These are phyloP conservation scores for Tamandua tetradactyla DNA, from an alignment of 2,797 vertebrate species.

Conservation along the genomic window DNA sequence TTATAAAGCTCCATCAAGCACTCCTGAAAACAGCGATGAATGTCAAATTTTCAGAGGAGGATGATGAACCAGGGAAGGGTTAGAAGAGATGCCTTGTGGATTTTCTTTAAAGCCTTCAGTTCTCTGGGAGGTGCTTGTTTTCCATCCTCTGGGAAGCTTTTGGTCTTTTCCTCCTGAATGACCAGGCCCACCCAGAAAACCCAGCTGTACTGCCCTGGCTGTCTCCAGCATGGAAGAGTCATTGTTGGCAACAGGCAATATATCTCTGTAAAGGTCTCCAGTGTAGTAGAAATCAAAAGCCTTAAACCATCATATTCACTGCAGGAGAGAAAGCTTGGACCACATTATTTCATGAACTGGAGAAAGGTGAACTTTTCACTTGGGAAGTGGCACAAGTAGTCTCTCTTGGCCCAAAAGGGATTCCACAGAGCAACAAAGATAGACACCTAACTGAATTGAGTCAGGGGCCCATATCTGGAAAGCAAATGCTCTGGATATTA, in stretches of 20 bases:
- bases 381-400: neutral
- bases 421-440: neutral
- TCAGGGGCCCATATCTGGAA: constrained; percentile 26
- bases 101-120: neutral
- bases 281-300: constrained; percentile 81
- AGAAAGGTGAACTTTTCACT: constrained; percentile 37
- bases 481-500: constrained; percentile 55
- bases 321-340: constrained; percentile 71
- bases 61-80: neutral
- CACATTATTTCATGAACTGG: constrained; percentile 65
- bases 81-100: neutral
- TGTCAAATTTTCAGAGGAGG: neutral
- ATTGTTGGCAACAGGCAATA: constrained; percentile 80
- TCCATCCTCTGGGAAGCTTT: neutral
- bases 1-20: neutral
- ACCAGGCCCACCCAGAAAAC: constrained; percentile 78
- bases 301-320: constrained; percentile 80
- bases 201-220: constrained; percentile 78
- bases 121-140: constrained; percentile 70
- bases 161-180: neutral
- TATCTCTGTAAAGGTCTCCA: constrained; percentile 80
- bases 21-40: neutral
- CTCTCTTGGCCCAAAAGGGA: neutral
- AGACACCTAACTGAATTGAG: constrained; percentile 53
- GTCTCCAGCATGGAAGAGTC: constrained; percentile 72